Conservation (phyloP, 2,888 invertebrate genomes). For the Willowsia nigromaculata region DNA sequence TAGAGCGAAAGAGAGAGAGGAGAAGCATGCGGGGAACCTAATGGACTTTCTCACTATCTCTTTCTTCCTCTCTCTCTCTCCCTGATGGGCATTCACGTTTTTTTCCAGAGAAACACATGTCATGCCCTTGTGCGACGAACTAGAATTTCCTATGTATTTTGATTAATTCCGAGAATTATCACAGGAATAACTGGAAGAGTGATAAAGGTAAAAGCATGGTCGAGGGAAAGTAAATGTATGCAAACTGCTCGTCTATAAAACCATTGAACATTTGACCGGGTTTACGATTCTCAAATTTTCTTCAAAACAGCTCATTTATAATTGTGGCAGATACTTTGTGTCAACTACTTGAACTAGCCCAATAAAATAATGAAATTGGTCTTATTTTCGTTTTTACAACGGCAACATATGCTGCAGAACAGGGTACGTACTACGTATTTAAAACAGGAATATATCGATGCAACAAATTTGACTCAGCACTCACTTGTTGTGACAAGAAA, state of each 20-base stretch:
- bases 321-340: background rate
- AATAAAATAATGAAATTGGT: background rate
- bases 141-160: background rate
- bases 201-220: background rate
- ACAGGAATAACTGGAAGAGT: conserved; percentile 13
- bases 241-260: background rate
- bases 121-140: background rate
- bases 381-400: background rate
- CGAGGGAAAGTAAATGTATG: background rate
- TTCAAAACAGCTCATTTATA: background rate
- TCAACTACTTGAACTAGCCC: background rate
- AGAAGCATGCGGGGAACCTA: conserved; percentile 3
- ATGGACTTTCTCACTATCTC: conserved; percentile 54
- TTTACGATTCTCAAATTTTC: background rate
- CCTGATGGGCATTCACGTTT: conserved; percentile 2
- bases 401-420: background rate
- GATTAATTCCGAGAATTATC: background rate
- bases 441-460: background rate
- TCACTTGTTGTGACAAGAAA: conserved; percentile 29
- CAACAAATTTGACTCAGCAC: background rate
- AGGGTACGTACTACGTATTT: background rate
- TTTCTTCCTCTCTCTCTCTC: conserved; percentile 1
- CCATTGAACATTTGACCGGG: background rate
- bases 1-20: background rate
- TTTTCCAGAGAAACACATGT: background rate